Evolutionary conservation across 1,140 invertebrate species (phyloP).

Genomic region (Drosophila orena): DNA sequence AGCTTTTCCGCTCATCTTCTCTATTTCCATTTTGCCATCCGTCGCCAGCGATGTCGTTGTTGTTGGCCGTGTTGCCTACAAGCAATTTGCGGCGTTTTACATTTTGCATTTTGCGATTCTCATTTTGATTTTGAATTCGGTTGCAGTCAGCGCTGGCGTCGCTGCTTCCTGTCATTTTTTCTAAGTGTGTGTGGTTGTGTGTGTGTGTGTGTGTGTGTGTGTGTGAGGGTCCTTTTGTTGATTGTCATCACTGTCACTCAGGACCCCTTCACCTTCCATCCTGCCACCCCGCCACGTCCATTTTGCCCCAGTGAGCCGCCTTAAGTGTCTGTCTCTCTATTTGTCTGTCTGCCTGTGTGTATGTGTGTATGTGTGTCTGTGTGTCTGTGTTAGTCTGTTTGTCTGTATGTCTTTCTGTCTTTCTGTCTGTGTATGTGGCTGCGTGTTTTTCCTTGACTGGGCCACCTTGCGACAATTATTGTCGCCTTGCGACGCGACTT

Average conservation of each 20-base stretch:
- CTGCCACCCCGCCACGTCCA: not conserved
- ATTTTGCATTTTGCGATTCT: constrained; percentile 75
- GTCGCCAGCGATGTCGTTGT: constrained; percentile 5
- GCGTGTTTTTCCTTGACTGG: constrained; percentile 39
- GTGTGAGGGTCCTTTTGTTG: constrained; percentile 29
- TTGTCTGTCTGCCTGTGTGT: not conserved
- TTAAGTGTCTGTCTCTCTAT: constrained; percentile 8
- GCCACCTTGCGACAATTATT: constrained; percentile 53
- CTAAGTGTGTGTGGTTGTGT: constrained; percentile 7
- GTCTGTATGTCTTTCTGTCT: no score
- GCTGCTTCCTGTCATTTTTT: constrained; percentile 48
- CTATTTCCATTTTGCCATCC: constrained; percentile 33
- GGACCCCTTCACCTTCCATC: no score
- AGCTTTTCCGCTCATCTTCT: constrained; percentile 7
- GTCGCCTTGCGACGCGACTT: constrained; percentile 42
- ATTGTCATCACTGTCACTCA: constrained; percentile 33
- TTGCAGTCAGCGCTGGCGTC: constrained; percentile 26
- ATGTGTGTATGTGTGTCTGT: constrained; percentile 11
- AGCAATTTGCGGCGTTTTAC: constrained; percentile 71
- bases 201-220: constrained; percentile 16
- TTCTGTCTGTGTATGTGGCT: not conserved
- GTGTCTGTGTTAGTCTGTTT: not conserved
- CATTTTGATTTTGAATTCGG: constrained; percentile 67
- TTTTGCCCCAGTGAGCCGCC: constrained; percentile 5
- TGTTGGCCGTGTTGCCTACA: constrained; percentile 51